Percentiles rank a stretch among this genome's conserved stretches.
Conservation (phyloP, 2,888 invertebrate genomes). For the Meganola albula region DNA sequence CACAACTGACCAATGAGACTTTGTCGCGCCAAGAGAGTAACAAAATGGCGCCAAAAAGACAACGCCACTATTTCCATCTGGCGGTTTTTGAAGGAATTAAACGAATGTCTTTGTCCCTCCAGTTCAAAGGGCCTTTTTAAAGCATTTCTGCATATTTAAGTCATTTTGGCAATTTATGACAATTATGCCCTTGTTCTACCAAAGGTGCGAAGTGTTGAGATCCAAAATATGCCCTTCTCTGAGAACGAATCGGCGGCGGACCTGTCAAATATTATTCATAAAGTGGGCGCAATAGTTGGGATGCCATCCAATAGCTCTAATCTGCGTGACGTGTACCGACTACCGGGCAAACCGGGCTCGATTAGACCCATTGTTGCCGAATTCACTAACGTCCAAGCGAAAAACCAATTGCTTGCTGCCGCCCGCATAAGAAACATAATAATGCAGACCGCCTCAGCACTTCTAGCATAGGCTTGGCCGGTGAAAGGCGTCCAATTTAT, state of each 20-base stretch:
- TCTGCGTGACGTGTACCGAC: background rate
- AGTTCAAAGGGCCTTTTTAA: too few species aligned
- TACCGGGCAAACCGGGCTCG: background rate
- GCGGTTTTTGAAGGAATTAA: too few species aligned
- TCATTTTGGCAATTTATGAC: too few species aligned
- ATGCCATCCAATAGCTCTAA: background rate
- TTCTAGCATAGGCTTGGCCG: background rate
- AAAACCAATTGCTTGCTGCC: background rate
- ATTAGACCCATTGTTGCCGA: background rate
- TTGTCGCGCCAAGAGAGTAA: too few species aligned
- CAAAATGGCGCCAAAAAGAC: too few species aligned
- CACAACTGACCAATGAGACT: too few species aligned
- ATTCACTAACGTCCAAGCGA: background rate
- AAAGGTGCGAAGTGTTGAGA: background rate
- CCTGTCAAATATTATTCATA: background rate
- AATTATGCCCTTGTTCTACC: too few species aligned
- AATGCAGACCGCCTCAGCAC: background rate
- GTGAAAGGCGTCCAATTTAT: background rate
- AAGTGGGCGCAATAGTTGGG: background rate
- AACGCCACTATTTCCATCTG: too few species aligned
- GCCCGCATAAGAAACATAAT: background rate
- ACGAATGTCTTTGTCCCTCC: too few species aligned
- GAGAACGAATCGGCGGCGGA: background rate
- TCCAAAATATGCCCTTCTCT: background rate
- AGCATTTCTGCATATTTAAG: too few species aligned